Conservation (phyloP, 2,113 vertebrate species). For the Hippocampus mohnikei region DNA sequence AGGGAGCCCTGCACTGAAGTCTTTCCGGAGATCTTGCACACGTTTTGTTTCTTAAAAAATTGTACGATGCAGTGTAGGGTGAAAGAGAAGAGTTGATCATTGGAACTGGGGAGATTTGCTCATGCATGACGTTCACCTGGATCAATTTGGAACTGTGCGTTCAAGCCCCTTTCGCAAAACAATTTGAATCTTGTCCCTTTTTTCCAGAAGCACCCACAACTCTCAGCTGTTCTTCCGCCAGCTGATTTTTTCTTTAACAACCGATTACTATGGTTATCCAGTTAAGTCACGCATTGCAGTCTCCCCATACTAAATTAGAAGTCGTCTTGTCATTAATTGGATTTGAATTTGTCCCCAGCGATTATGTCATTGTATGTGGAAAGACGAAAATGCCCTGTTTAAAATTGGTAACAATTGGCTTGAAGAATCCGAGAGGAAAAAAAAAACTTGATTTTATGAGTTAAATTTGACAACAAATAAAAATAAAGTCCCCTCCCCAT, state of each 20-base stretch:
- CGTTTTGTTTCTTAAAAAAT: slow-evolving; percentile 61
- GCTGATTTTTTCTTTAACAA: slow-evolving; percentile 21
- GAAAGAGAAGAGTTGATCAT: slow-evolving; percentile 40
- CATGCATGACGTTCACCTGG: slow-evolving; percentile 42
- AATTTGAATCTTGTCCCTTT: background rate
- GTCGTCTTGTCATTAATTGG: slow-evolving; percentile 60
- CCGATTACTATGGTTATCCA: slow-evolving; percentile 2
- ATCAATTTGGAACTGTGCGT: slow-evolving; percentile 44
- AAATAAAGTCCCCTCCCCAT: slow-evolving; percentile 59
- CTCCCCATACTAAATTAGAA: slow-evolving; percentile 56
- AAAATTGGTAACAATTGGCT: slow-evolving; percentile 56
- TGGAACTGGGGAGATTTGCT: slow-evolving; percentile 55
- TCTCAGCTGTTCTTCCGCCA: slow-evolving; percentile 68
- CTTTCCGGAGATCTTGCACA: slow-evolving; percentile 76
- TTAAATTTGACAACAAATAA: slow-evolving; percentile 27
- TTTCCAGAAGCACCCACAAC: slow-evolving; percentile 15
- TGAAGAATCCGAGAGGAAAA: slow-evolving; percentile 20
- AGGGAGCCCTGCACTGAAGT: slow-evolving; percentile 72
- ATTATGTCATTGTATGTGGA: slow-evolving; percentile 53
- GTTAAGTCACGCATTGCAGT: slow-evolving; percentile 54
- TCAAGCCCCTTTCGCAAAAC: slow-evolving; percentile 37
- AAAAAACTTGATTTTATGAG: slow-evolving; percentile 43
- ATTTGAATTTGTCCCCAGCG: slow-evolving; percentile 65
- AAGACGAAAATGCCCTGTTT: slow-evolving; percentile 36
- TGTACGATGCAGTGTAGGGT: slow-evolving; percentile 74